Conservation (phyloP, 2,888 invertebrate genomes). For the Platycnemis pennipes region DNA sequence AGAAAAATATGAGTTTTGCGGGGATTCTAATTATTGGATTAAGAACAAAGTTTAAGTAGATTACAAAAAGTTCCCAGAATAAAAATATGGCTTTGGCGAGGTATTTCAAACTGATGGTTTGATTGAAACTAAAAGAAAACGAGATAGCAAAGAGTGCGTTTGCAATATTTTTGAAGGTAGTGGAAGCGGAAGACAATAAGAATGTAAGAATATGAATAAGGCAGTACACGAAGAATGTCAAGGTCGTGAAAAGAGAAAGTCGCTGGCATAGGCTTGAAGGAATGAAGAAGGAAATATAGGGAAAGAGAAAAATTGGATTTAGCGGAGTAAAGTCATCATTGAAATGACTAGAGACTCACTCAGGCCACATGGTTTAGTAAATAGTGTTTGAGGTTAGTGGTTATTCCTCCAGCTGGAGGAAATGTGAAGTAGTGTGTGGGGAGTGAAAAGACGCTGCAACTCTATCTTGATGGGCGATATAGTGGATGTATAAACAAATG, state of each 20-base stretch:
- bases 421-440: neutral
- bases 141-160: too few relatives aligned
- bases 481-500: too few relatives aligned
- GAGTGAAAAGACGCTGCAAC: neutral
- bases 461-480: neutral
- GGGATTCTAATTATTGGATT: too few relatives aligned
- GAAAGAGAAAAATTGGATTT: too few relatives aligned
- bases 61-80: too few relatives aligned
- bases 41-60: too few relatives aligned
- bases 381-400: neutral
- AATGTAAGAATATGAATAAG: neutral
- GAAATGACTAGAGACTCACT: neutral
- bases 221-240: neutral
- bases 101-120: too few relatives aligned
- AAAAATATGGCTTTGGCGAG: too few relatives aligned
- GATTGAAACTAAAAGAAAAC: too few relatives aligned
- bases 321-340: too few relatives aligned
- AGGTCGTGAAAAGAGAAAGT: neutral
- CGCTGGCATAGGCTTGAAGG: neutral
- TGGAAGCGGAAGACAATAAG: neutral
- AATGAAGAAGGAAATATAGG: neutral
- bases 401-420: neutral
- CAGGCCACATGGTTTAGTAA: neutral
- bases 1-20: too few relatives aligned
- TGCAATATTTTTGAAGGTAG: too few relatives aligned